Conservation (phyloP, 2,113 vertebrate species). For the Pyxicephalus adspersus region DNA sequence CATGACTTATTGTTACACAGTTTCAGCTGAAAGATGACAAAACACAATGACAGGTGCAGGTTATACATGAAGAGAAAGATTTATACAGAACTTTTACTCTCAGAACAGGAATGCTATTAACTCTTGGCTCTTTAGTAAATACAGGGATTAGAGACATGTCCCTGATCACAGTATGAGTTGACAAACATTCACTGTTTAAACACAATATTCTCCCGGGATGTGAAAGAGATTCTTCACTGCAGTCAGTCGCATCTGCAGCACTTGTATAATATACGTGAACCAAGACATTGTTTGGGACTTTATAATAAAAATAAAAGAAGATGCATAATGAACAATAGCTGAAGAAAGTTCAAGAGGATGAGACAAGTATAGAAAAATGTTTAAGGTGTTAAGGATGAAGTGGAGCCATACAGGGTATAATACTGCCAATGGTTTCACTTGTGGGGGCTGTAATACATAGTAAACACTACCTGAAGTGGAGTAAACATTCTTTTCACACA, state of each 20-base stretch:
- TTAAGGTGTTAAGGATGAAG: background rate
- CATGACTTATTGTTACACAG: no score
- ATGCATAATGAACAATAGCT: background rate
- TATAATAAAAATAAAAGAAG: background rate
- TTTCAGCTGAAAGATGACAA: background rate
- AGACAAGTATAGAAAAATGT: background rate
- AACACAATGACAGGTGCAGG: background rate
- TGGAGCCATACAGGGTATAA: background rate
- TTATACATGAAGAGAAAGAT: conserved; percentile 10
- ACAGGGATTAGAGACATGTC: conserved; percentile 21
- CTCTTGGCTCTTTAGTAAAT: conserved; percentile 17
- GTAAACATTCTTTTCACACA: background rate
- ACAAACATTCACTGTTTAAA: conserved; percentile 18
- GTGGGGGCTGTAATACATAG: background rate
- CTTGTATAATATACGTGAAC: background rate
- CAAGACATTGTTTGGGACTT: background rate
- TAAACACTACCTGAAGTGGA: background rate
- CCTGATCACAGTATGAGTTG: background rate
- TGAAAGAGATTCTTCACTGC: background rate
- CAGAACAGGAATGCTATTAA: background rate
- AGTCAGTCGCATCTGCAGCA: conserved; percentile 5
- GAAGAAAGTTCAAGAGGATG: background rate
- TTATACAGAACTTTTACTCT: background rate
- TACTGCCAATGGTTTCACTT: background rate
- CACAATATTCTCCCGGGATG: background rate